Conservation (phyloP, 2,797 vertebrate species). For the Podargus strigoides region DNA sequence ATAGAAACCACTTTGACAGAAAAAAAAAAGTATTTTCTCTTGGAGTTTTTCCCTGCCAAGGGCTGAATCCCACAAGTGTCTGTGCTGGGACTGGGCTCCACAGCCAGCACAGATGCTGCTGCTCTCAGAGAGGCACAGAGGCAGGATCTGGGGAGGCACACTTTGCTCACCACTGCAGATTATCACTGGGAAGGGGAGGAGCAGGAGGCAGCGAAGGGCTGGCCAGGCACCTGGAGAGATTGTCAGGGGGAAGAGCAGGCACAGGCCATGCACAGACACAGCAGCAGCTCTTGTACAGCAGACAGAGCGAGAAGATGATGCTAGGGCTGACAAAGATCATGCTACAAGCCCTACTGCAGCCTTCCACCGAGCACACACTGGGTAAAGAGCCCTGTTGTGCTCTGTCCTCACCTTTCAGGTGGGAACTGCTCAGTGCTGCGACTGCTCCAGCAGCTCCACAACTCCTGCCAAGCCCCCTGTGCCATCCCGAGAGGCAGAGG, state of each 20-base stretch:
- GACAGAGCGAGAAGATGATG: not conserved
- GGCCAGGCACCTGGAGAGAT: not conserved
- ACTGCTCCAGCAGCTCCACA: not conserved
- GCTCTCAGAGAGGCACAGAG: not conserved
- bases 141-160: not conserved
- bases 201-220: not conserved
- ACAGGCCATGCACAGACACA: not conserved
- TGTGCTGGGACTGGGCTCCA: not conserved
- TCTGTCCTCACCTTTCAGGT: not conserved
- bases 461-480: not conserved
- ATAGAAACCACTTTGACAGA: not conserved
- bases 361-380: rapidly evolving
- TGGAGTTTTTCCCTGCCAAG: not conserved
- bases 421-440: not conserved
- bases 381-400: rapidly evolving
- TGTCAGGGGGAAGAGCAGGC: not conserved
- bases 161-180: not conserved
- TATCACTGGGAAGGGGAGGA: not conserved
- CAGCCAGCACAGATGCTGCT: not conserved
- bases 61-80: not conserved
- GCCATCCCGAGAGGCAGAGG: not conserved
- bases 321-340: not conserved
- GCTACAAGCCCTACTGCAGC: not conserved
- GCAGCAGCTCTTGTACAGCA: not conserved
- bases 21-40: not conserved